Evolutionary conservation across 2,113 vertebrate species (phyloP).

Genomic region (Recurvirostra avosetta): DNA sequence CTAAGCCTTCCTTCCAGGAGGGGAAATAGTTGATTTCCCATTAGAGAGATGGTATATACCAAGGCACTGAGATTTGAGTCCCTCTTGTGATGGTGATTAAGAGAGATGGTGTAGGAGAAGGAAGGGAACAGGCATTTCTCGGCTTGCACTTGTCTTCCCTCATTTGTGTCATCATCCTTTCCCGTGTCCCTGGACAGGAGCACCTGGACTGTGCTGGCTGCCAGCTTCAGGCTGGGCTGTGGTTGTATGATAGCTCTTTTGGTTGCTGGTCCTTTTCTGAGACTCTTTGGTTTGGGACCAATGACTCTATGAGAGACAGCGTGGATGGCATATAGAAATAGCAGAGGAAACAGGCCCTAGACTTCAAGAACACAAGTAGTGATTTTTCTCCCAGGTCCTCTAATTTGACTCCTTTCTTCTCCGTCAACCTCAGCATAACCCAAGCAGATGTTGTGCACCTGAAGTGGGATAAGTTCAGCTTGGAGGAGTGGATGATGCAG

Average conservation of each 20-base stretch:
- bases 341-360: not conserved
- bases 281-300: not conserved
- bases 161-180: not conserved
- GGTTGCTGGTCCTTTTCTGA: not conserved
- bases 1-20: not conserved
- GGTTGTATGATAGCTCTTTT: not conserved
- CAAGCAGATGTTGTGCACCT: not conserved
- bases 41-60: not conserved
- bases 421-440: not conserved
- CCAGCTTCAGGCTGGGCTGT: not conserved
- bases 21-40: not conserved
- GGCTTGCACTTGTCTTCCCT: not conserved
- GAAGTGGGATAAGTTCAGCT: not conserved
- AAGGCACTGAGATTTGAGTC: conserved; percentile 23
- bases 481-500: not conserved
- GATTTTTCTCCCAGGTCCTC: not conserved
- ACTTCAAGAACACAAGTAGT: not conserved
- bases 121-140: not conserved
- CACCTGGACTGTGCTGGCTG: not conserved
- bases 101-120: not conserved
- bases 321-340: not conserved
- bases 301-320: not conserved
- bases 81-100: not conserved
- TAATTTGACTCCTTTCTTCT: not conserved
- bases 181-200: not conserved